Base-by-base conservation (phyloP, 1,140 invertebrate species). In the Heliconius congener region DNA sequence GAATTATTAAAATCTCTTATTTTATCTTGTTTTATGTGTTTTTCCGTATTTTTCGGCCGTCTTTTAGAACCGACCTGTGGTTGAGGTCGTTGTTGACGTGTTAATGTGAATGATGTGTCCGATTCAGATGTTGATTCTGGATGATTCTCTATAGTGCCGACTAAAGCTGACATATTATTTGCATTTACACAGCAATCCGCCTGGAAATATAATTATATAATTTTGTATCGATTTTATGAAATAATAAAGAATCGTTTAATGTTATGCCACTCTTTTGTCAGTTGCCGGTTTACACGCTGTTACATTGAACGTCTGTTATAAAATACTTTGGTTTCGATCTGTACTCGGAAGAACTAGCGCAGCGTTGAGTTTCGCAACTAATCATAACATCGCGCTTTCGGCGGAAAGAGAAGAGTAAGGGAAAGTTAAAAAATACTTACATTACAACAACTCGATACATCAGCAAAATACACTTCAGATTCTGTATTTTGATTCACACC, bases 381-480 rank as follows among this genome's bases (percentile, higher is more conserved):
- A 46, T 16, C 13, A 16, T 4, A 13, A 46, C 4, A 46, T 46
- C 42, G 3, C 42, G 42, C 13, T 16, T 46, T 16, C 42, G 13
- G 13, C 42, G 42, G 42, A 16, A 4, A 16, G 4, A 46, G 42
- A 3, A 46, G 42, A 46, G 16, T 46, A 46, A 13, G 13, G 13
- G 42, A 46, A 46, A 4, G 42, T 16, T 46, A 16, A 46, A 46
- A 52, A 3, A 97, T 95, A 76, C 96, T 97, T 78, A 97, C 96
- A 87, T 97, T 97, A 83, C 97, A 97, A 86, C 97, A 98, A 73
- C 97, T 98, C n/a, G 97, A 97, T 1, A 98, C 97, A 86, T 98
- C 97, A 1, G 97, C 97, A 88, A 98, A 98, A 87, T 98, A 98
- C 1, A 98, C 95, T 91, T 98, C 97, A 4, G 97, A 97, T 81